Percentiles rank a stretch among this genome's conserved stretches.
phyloP scores from a whole-genome alignment of 2,113 vertebrate species.

The Neofelis nebulosa region DNA sequence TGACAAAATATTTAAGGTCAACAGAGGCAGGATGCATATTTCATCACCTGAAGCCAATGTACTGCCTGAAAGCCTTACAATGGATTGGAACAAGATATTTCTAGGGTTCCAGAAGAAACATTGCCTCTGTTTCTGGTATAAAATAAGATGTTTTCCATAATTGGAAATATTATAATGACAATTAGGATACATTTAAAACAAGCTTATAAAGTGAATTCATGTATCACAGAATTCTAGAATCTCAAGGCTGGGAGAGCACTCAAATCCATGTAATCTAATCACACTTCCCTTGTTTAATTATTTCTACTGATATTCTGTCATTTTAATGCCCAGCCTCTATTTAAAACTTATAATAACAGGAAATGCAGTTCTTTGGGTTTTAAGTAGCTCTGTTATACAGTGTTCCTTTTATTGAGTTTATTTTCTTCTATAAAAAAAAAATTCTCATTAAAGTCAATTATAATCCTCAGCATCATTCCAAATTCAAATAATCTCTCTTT shows the following conservation, averaged over 20 bases:
- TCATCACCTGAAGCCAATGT: background rate
- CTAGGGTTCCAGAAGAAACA: background rate
- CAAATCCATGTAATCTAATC: background rate
- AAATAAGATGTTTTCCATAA: background rate
- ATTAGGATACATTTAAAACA: background rate
- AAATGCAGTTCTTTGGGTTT: background rate
- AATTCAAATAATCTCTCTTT: background rate
- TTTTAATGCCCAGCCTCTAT: background rate
- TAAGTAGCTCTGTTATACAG: background rate
- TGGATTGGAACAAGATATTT: background rate
- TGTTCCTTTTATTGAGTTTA: background rate
- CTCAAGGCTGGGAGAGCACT: background rate
- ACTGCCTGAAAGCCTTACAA: background rate
- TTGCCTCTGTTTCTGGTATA: background rate
- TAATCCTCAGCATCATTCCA: background rate
- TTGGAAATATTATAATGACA: background rate
- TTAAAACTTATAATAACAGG: background rate
- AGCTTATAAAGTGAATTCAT: background rate
- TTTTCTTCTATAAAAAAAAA: background rate
- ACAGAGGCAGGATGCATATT: background rate
- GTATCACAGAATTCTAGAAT: constrained; percentile 3
- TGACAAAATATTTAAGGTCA: constrained; percentile 38
- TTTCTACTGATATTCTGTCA: background rate
- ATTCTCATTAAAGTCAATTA: background rate
- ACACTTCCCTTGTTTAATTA: background rate